Percentiles rank a stretch among this genome's conserved stretches.
Conservation (phyloP, 2,888 invertebrate genomes). For the Mystacides longicornis region DNA sequence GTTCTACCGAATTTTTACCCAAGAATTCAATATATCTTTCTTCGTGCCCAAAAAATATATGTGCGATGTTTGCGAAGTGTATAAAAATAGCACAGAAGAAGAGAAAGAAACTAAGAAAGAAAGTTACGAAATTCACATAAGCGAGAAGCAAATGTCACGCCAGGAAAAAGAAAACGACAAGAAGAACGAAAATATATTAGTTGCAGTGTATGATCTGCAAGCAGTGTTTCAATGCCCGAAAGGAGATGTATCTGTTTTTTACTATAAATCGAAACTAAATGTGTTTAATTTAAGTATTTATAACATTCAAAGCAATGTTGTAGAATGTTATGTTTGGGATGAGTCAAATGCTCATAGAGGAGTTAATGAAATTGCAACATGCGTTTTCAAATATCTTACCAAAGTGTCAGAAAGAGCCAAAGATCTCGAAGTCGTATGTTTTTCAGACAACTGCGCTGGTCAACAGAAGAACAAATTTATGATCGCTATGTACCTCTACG, state of each 20-base stretch:
- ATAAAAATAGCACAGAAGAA: background rate
- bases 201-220: background rate
- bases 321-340: background rate
- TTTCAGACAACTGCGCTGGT: slow-evolving; percentile 8
- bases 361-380: background rate
- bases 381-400: background rate
- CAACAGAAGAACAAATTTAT: slow-evolving; percentile 11
- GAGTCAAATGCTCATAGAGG: background rate
- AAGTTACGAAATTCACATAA: background rate
- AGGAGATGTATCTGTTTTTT: background rate
- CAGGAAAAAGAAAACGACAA: background rate
- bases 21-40: background rate
- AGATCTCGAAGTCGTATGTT: background rate
- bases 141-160: background rate
- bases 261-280: background rate
- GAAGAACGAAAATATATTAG: background rate
- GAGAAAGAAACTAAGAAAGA: background rate
- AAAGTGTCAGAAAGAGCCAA: background rate
- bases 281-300: background rate
- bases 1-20: background rate
- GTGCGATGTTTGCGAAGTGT: background rate
- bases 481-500: background rate
- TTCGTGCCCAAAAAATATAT: background rate
- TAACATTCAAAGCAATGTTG: background rate
- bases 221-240: background rate